phyloP scores from a whole-genome alignment of 2,797 vertebrate genomes.

The Chanos chanos region DNA sequence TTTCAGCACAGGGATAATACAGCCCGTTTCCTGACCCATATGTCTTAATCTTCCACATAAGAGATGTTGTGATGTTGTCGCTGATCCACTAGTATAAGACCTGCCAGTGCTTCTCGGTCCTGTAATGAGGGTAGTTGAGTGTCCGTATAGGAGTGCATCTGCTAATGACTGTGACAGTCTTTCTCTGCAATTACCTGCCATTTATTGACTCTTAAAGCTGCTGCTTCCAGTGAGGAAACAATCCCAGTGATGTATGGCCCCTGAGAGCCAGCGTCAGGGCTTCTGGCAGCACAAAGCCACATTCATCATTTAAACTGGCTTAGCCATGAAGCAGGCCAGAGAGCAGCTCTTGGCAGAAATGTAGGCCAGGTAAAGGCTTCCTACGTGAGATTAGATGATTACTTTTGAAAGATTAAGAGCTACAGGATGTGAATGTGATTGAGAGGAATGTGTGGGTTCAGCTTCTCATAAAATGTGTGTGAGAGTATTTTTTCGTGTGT shows the following conservation, averaged over 20 bases:
- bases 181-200: slow-evolving; percentile 16
- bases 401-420: neutral
- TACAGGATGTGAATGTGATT: neutral
- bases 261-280: neutral
- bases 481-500: too few relatives aligned
- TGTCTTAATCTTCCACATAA: too few relatives aligned
- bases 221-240: neutral
- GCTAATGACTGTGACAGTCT: slow-evolving; percentile 10
- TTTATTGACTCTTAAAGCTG: neutral
- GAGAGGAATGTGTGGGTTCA: too few relatives aligned
- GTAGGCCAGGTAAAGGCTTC: neutral
- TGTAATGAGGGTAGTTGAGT: neutral
- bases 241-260: neutral
- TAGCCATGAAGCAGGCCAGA: neutral
- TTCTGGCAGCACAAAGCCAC: neutral
- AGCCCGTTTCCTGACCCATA: too few relatives aligned
- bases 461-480: neutral
- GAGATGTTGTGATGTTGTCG: too few relatives aligned
- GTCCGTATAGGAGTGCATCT: neutral
- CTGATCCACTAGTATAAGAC: too few relatives aligned
- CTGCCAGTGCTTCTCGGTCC: neutral
- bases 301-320: neutral
- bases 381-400: too few relatives aligned
- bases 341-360: neutral
- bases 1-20: too few relatives aligned